Evolutionary conservation across 2,888 invertebrate species (phyloP), one percentile per base, ranked within the genome.

Genomic region (Acanthosoma haemorrhoidale): DNA sequence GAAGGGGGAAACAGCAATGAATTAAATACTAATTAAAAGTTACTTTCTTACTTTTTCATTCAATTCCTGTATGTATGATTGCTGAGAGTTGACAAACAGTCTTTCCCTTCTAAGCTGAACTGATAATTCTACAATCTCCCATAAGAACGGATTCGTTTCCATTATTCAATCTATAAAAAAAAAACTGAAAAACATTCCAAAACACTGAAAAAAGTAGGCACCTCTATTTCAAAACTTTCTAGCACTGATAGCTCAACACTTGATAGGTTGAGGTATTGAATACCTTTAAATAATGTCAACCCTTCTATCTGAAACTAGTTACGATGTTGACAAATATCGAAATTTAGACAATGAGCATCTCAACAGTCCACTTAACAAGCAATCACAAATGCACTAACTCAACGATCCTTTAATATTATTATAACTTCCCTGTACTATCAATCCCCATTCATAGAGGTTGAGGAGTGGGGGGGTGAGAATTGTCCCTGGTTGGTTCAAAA

Each of bases 61-160:
- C 34, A 92, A 82, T 76, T 85, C 85, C 76, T 89, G 88, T 77
- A 93, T 86, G 79, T 91, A 87, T 77, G 89, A 87, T 79, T 91
- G 88, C 79, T 96, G 96, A 3, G 91, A 89, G 75, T 87, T 87
- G 69, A 94, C 90, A 79, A 94, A 94, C 70, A 96, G 84, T 77
- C 91, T 88, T 80, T 96, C 96, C 79, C 91, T 87, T 70, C 90
- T 85, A 75, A 94, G 82, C 79, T 90, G 88, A 75, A 83, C 82
- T 25, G 88, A 86, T 73, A 90, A 80, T 76, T 88, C 87, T 70
- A 86, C 80, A 73, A 88, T 81, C 74, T 86, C 84, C 79, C 81
- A 82, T 25, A 75, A 43, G 21, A 76, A 72, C 8, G 75, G 71
- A 57, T 70, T 70, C n/a, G 15, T 67, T 51, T 67, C 67, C 67